Evolutionary conservation across 2,113 vertebrate species (phyloP), one percentile per base, ranked within the genome.

Genomic region (Lasiurus borealis): DNA sequence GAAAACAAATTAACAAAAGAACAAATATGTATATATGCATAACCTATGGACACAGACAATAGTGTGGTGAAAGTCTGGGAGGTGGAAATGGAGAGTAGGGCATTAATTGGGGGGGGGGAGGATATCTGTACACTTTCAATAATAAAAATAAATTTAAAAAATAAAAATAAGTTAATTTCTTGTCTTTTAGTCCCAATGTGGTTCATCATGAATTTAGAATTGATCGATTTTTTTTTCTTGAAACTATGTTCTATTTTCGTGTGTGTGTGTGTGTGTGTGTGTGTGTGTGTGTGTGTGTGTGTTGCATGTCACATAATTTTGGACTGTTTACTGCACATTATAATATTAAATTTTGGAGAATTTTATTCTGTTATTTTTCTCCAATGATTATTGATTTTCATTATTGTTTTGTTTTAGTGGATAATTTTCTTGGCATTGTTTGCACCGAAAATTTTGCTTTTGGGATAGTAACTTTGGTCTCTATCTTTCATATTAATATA

Each of bases 171-270:
- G 54, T 57, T 82, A 93, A 93, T 78, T 48, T 25, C 29, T 71
- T 85, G 25, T 69, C 14, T 76, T 11, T 90, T 80, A 59, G 40
- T 40, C 93, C 34, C 25, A 85, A 5, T 3, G 6, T 88, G 40
- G 8, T 88, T 92, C 36, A 73, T 95, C 83, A 72, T 78, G 10
- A 44, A 72, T 5, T 93, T 48, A 57, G 19, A 77, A 68, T 66
- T 91, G 11, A 36, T 90, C 87, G 29, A 54, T 57, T 88, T 77
- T 83, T 83, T 91, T 95, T 77, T 77, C 40, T 83, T 93, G 19
- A 85, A 34, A 48, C 73, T 77, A 0, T 93, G 8, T 91, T 83
- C 21, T 34, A 6, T 85, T 97, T 90, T 86, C 16, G 73, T 73
- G 18, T 19, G 83, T 83, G 14, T 66, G 15, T 66, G 13, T 66